Percentiles rank a stretch among this genome's conserved stretches.
Evolutionary conservation across 1,140 invertebrate genomes (phyloP).

Genomic region (Brachionus sp.): DNA sequence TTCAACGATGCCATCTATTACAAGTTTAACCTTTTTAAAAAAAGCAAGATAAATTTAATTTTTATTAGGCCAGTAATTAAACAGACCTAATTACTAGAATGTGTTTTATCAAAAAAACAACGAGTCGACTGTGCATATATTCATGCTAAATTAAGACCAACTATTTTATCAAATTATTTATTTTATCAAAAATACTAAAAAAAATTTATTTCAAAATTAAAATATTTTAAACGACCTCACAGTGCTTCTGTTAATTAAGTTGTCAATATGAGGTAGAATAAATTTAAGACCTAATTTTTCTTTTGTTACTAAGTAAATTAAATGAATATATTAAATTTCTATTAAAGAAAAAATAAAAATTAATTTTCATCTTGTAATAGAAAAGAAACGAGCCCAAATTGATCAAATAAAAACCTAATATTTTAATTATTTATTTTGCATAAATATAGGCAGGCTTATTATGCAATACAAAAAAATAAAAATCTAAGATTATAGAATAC

Average conservation of each 20-base stretch:
- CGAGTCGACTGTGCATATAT: background rate
- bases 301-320: background rate
- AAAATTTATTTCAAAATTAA: background rate
- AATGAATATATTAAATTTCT: background rate
- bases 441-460: background rate
- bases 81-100: too few species aligned
- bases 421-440: background rate
- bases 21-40: too few species aligned
- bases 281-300: background rate
- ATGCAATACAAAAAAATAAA: background rate
- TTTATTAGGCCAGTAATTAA: too few species aligned
- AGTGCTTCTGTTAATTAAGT: background rate
- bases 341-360: background rate
- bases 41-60: too few species aligned
- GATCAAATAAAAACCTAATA: background rate
- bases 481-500: background rate
- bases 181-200: too few species aligned
- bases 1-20: too few species aligned
- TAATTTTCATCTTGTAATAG: background rate
- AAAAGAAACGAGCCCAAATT: background rate
- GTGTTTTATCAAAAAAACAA: too few species aligned
- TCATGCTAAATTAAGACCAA: background rate
- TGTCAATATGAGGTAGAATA: background rate
- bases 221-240: background rate
- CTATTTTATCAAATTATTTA: background rate